phyloP scores from a whole-genome alignment of 2,797 vertebrate genomes.

The Amblyopsis hoosieri region DNA sequence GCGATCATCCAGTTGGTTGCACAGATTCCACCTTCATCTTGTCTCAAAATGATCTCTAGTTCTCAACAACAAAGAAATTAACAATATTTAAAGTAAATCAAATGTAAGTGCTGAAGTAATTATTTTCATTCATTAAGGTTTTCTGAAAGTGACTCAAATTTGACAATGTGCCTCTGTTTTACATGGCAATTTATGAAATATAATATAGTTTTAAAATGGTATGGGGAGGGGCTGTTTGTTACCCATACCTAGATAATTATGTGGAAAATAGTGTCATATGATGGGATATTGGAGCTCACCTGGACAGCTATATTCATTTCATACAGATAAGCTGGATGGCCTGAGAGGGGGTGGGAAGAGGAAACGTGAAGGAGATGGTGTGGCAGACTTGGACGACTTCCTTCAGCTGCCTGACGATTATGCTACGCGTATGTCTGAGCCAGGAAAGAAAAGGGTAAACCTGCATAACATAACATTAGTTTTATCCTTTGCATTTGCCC shows the following conservation, averaged over 20 bases:
- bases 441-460: conserved; percentile 97
- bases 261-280: background rate
- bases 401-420: conserved; percentile 98
- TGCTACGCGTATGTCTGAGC: conserved; percentile 92
- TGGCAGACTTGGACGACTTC: conserved; percentile 92
- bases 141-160: background rate
- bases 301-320: conserved; percentile 43
- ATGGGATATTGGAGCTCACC: background rate
- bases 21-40: too few species aligned
- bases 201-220: too few species aligned
- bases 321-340: conserved; percentile 96
- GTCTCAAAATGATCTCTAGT: too few species aligned
- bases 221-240: too few species aligned
- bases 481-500: background rate
- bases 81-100: background rate
- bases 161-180: background rate
- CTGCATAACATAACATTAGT: accelerated
- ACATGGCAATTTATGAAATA: background rate
- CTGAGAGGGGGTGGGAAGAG: conserved; percentile 90
- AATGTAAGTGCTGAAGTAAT: background rate
- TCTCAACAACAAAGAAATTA: too few species aligned
- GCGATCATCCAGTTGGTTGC: too few species aligned
- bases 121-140: background rate
- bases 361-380: conserved; percentile 88
- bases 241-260: background rate